A percentile compares a stretch with the other conserved stretches of the same genome.
phyloP scores from a whole-genome alignment of 2,888 invertebrate species.

The Phrixothrix hirtus region DNA sequence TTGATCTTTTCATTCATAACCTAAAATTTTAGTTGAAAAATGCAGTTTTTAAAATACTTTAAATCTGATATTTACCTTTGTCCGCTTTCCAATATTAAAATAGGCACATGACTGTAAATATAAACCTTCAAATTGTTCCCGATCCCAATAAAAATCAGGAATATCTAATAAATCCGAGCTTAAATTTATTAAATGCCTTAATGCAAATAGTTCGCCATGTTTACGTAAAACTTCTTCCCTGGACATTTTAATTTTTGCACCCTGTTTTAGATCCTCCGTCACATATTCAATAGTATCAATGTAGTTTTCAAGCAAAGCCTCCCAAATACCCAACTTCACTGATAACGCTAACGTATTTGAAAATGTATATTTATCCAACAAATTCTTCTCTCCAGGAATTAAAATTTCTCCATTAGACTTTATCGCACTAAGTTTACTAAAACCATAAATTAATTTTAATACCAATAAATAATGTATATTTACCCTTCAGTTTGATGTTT shows the following conservation, averaged over 20 bases:
- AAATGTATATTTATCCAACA: slow-evolving; percentile 87
- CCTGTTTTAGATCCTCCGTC: slow-evolving; percentile 76
- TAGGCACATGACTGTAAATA: slow-evolving; percentile 83
- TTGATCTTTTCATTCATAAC: slow-evolving; percentile 94
- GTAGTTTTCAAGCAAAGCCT: slow-evolving; percentile 80
- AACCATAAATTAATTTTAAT: slow-evolving; percentile 5
- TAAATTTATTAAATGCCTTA: slow-evolving; percentile 88
- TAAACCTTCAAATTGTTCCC: slow-evolving; percentile 82
- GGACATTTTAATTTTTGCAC: slow-evolving; percentile 70
- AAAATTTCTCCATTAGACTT: slow-evolving; percentile 49
- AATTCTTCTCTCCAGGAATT: slow-evolving; percentile 51
- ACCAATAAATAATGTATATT: slow-evolving; percentile 6
- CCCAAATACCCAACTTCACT: slow-evolving; percentile 94
- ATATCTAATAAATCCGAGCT: slow-evolving; percentile 93
- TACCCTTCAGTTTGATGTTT: slow-evolving; percentile 64
- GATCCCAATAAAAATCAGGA: slow-evolving; percentile 98
- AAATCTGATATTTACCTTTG: slow-evolving; percentile 63
- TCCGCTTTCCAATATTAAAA: slow-evolving; percentile 82
- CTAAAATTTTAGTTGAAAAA: no score
- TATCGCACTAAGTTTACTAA: slow-evolving; percentile 44
- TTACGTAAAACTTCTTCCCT: slow-evolving; percentile 74
- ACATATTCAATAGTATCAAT: slow-evolving; percentile 83
- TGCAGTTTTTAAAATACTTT: not conserved
- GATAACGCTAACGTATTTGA: slow-evolving; percentile 93
- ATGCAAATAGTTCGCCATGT: slow-evolving; percentile 85